Percentiles rank a stretch among this genome's conserved stretches.
These are phyloP conservation scores for Acrossocheilus wenchowensis DNA, from an alignment of 2,797 vertebrate genomes.

Conservation along the genomic window DNA sequence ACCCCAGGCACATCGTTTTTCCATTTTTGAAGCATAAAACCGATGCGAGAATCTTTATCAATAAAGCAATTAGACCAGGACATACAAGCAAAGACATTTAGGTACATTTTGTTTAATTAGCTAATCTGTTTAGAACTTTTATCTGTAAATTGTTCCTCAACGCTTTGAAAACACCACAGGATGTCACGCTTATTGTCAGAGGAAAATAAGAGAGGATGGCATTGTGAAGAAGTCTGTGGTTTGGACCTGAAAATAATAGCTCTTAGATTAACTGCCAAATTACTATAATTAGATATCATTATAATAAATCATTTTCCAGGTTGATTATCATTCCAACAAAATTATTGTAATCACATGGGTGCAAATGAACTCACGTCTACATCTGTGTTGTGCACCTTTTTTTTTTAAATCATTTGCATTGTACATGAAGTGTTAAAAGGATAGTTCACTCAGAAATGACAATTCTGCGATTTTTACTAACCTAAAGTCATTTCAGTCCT, in stretches of 20 bases:
- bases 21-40: too few species aligned
- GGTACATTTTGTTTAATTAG: background rate
- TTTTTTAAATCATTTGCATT: background rate
- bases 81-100: background rate
- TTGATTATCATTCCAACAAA: conserved; percentile 45
- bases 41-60: background rate
- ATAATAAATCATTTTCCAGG: conserved; percentile 37
- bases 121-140: background rate
- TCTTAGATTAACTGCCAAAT: conserved; percentile 45
- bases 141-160: conserved; percentile 2
- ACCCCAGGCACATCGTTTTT: too few species aligned
- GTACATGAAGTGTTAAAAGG: background rate
- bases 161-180: background rate
- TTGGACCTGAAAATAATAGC: conserved; percentile 36
- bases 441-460: background rate
- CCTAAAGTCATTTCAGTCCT: background rate
- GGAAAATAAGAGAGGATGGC: background rate
- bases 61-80: background rate
- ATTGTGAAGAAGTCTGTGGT: background rate
- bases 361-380: background rate
- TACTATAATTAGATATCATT: conserved; percentile 53
- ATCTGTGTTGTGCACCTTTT: background rate
- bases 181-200: background rate
- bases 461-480: background rate
- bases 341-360: conserved; percentile 43